Evolutionary conservation across 2,888 invertebrate species (phyloP).

Genomic region (Caenorhabditis doughertyi): DNA sequence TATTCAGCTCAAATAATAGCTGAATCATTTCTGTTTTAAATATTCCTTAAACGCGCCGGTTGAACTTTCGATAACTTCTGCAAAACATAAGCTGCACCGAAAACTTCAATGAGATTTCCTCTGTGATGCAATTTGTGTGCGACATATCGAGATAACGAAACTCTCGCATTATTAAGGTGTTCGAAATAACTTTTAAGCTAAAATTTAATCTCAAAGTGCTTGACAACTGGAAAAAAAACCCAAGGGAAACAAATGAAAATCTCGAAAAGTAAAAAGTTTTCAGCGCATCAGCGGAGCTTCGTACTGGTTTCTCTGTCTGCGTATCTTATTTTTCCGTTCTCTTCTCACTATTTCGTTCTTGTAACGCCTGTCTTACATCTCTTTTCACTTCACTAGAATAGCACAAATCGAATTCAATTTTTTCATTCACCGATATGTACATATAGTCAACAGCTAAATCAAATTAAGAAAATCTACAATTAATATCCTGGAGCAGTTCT

Average conservation of each 20-base stretch:
- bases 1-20: too few relatives aligned
- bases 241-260: neutral
- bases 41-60: too few relatives aligned
- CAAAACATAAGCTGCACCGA: too few relatives aligned
- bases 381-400: neutral
- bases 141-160: too few relatives aligned
- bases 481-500: slow-evolving; percentile 74
- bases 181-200: neutral
- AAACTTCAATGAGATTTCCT: too few relatives aligned
- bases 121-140: too few relatives aligned
- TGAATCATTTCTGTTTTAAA: too few relatives aligned
- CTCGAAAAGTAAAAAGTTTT: slow-evolving; percentile 1
- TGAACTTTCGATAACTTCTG: too few relatives aligned
- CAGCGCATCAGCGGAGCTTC: slow-evolving; percentile 24
- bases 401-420: neutral
- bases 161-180: too few relatives aligned
- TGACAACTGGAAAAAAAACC: neutral
- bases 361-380: neutral
- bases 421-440: slow-evolving; percentile 49
- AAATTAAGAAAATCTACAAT: neutral
- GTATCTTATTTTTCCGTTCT: slow-evolving; percentile 12
- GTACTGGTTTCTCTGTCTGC: slow-evolving; percentile 42
- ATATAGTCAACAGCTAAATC: slow-evolving; percentile 19
- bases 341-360: neutral
- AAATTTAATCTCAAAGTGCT: neutral